Evolutionary conservation across 23 tunicate genomes (phyloP), one percentile per base, ranked within the genome.

Genomic region (Corella eumyota): DNA sequence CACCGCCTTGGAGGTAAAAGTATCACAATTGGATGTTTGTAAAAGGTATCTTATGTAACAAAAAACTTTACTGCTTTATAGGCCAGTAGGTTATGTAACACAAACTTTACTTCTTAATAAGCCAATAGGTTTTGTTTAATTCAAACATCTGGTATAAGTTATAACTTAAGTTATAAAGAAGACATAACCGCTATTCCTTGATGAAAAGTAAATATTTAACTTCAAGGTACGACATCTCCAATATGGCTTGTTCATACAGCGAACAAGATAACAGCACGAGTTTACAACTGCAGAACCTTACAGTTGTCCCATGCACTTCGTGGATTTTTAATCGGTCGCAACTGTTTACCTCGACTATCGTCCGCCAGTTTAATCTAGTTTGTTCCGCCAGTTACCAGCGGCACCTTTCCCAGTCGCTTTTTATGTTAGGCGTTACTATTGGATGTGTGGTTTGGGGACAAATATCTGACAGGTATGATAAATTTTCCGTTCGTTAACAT

Each of bases 381-480:
- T 88, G 96, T 49, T 45, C 40, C 0, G 72, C 63, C 15, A 58
- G 33, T 24, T 72, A 79, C 67, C 61, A 78, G 48, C 56, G 65
- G 1, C 31, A 67, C 9, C 61, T 79, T 24, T 37, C 81, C 20
- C 96, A 88, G 67, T 71, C 96, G 35, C 36, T 88, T 27, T 88
- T 88, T 36, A 88, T 88, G 96, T 45, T 75, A 30, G 96, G 96
- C 6, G 88, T 88, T 13, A 68, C 80, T 2, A 27, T 88, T 21
- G 96, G 96, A 17, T 68, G 77, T 35, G 58, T 54, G 6, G 66
- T 88, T 29, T 88, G 88, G 88, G 96, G 96, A 2, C 79, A 78
- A 37, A 56, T 88, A 2, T 73, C 96, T 30, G 96, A 88, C 77
- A 79, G 88, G 96, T 88, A 58, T n/a, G n/a, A 17, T 61, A 9